Conservation (phyloP, 64 coral and sea anemone genomes). For the Porites lutea region DNA sequence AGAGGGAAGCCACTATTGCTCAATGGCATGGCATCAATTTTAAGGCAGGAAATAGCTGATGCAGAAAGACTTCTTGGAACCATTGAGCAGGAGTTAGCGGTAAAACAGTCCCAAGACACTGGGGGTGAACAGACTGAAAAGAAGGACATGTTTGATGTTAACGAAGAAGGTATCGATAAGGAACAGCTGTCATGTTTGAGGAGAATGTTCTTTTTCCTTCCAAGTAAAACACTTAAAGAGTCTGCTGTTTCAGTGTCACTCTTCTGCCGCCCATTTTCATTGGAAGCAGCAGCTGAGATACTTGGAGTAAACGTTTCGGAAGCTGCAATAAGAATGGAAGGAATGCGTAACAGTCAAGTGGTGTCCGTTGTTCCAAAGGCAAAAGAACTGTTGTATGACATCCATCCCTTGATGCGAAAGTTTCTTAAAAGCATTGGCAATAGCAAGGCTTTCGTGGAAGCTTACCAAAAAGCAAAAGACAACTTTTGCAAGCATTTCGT, state of each 20-base stretch:
- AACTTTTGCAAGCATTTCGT: conserved; percentile 42
- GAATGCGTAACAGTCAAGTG: not conserved
- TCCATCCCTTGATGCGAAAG: conserved; percentile 31
- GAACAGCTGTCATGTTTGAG: not conserved
- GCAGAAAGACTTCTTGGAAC: conserved; percentile 18
- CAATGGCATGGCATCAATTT: conserved; percentile 14
- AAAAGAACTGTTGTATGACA: conserved; percentile 25
- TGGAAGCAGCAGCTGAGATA: conserved; percentile 14
- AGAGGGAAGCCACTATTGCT: conserved; percentile 30
- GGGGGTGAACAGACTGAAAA: not conserved
- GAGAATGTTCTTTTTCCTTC: conserved; percentile 34
- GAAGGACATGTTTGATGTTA: not conserved
- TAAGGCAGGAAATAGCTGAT: conserved; percentile 34
- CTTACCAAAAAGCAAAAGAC: conserved; percentile 7
- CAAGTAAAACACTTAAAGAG: conserved; percentile 7
- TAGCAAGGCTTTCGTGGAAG: not conserved
- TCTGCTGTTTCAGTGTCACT: conserved; percentile 29
- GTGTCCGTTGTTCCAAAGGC: not conserved
- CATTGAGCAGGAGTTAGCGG: not conserved
- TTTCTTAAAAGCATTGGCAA: conserved; percentile 20
- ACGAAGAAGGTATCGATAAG: conserved; percentile 18
- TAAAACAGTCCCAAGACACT: not conserved
- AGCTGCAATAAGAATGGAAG: conserved; percentile 16
- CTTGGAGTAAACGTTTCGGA: conserved; percentile 2
- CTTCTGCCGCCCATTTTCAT: conserved; percentile 27